Evolutionary conservation across 1,140 invertebrate genomes (phyloP).

Genomic region (Ericerus pela): DNA sequence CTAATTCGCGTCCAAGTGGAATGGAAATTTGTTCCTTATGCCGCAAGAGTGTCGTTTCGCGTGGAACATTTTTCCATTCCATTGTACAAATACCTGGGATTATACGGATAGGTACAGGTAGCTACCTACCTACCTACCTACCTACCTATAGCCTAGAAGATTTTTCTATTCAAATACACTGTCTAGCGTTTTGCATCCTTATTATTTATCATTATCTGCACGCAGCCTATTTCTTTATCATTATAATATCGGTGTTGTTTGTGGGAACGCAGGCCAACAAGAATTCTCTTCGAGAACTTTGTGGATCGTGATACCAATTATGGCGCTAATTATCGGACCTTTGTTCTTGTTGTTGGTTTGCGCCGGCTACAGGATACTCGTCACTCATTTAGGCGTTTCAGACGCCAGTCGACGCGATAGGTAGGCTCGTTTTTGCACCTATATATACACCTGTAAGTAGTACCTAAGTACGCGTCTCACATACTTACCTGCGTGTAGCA

Average conservation of each 20-base stretch:
- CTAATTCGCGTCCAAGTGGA: constrained; percentile 14
- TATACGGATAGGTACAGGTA: background rate
- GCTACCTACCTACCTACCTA: no score
- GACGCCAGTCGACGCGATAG: no score
- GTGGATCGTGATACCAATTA: constrained; percentile 57
- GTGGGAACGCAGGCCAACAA: constrained; percentile 44
- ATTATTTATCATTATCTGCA: no score
- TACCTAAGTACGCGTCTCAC: no score
- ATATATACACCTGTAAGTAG: no score
- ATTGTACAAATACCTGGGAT: constrained; percentile 16
- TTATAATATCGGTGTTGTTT: background rate
- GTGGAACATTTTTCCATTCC: constrained; percentile 38
- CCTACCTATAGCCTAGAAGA: no score
- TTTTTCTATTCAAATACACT: no score
- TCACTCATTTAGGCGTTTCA: no score
- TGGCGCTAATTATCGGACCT: constrained; percentile 56
- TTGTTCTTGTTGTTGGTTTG: constrained; percentile 54
- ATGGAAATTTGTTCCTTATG: constrained; percentile 22
- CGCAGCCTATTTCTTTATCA: no score
- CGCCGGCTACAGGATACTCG: constrained; percentile 46
- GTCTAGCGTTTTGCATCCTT: no score
- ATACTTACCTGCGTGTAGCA: no score
- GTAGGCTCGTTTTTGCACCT: no score
- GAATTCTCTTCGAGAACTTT: constrained; percentile 59
- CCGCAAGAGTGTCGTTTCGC: background rate